Base-by-base conservation (phyloP, 2,113 vertebrate species). In the Limnothrissa miodon region DNA sequence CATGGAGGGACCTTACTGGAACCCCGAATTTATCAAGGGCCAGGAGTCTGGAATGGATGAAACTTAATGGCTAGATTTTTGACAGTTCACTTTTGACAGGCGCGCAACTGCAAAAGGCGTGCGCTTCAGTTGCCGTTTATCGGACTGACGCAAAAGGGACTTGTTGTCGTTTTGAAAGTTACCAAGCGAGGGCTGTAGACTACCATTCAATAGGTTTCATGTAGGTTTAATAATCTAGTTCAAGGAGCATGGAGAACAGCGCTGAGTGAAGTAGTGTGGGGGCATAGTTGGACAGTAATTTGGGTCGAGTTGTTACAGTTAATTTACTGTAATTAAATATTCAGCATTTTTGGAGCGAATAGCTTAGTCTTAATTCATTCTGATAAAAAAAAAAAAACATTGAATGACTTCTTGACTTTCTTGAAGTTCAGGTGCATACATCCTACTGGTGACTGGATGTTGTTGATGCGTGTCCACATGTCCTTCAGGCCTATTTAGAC, bases 21-120 rank as follows among this genome's bases (percentile, higher is more conserved):
- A 74, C 36, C 21, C 51, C 51, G 51, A 53, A 56, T 56, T 56
- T 23, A 56, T 17, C 66, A 13, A 39, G 15, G 66, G 9, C 59
- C n/a, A 62, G n/a, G 59, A 62, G 29, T 62, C 25, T 36, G 66
- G 66, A 74, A 74, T 29, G 66, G 66, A 74, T 74, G 36, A 74
- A 74, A 74, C 66, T 17, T 13, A 33, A 74, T 29, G 66, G 36
- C 17, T 74, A 74, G 66, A 36, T 74, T 36, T n/a, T n/a, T n/a
- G n/a, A n/a, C n/a, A n/a, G n/a, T 13, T 74, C 66, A 15, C 29
- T 74, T 74, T 33, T 74, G 66, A 74, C 66, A 74, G 33, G 66
- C 66, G 66, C 17, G 66, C 33, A 66, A 66, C 25, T 36, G 62
- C 62, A 70, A 36, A 29, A 36, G 66, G 66, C 25, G 25, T 42